A percentile compares a stretch with the other conserved stretches of the same genome.
These are phyloP conservation scores for Germaria angustata DNA, from an alignment of 2,888 invertebrate genomes.

Conservation along the genomic window DNA sequence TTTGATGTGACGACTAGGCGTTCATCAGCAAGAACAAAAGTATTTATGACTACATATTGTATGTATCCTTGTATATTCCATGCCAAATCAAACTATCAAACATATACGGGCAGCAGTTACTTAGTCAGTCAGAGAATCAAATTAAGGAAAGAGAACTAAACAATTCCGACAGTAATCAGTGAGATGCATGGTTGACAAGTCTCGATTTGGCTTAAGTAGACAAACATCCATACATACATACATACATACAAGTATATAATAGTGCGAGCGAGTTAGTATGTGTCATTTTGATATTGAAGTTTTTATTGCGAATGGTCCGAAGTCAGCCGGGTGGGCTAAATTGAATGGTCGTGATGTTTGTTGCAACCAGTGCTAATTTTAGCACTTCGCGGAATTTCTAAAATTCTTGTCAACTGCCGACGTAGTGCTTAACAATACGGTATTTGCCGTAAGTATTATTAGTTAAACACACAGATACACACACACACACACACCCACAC, in stretches of 20 bases:
- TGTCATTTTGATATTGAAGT: conserved; percentile 35
- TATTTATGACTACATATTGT: neutral
- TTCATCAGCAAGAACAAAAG: neutral
- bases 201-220: conserved; percentile 58
- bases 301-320: neutral
- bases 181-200: conserved; percentile 54
- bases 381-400: conserved; percentile 68
- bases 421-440: neutral
- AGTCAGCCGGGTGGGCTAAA: conserved; percentile 35
- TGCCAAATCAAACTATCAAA: neutral
- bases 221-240: too few relatives aligned
- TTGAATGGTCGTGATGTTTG: conserved; percentile 16
- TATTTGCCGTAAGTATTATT: conserved; percentile 12
- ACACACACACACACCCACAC: too few relatives aligned
- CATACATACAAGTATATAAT: too few relatives aligned
- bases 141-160: conserved; percentile 12
- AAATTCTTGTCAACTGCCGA: conserved; percentile 66
- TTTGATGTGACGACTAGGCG: conserved; percentile 10
- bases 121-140: conserved; percentile 2
- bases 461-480: neutral
- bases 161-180: conserved; percentile 47
- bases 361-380: conserved; percentile 69
- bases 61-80: neutral
- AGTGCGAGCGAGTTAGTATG: conserved; percentile 32
- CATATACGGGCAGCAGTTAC: neutral